These are phyloP conservation scores for Sinhomidia bicolor DNA, from an alignment of 2,888 invertebrate species.

Conservation along the genomic window DNA sequence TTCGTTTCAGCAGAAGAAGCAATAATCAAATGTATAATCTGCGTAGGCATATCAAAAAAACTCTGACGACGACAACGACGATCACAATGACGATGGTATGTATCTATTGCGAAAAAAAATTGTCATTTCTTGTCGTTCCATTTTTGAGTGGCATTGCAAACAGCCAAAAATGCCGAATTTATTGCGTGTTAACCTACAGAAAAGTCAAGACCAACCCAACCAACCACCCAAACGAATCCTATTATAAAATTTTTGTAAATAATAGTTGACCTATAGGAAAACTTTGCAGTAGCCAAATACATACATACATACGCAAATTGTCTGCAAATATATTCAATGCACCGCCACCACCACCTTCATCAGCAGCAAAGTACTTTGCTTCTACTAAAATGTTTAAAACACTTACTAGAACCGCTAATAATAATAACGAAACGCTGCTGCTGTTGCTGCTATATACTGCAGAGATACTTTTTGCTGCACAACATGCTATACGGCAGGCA, in stretches of 20 bases:
- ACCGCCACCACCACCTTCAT: too few species aligned
- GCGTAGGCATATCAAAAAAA: neutral
- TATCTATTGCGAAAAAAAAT: constrained; percentile 34
- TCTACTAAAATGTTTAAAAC: neutral
- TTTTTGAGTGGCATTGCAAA: constrained; percentile 62
- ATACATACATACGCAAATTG: too few species aligned
- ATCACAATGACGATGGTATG: neutral
- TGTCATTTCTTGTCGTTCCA: neutral
- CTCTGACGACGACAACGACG: too few species aligned
- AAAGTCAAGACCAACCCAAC: constrained; percentile 35
- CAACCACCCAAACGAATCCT: constrained; percentile 24
- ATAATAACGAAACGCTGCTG: too few species aligned
- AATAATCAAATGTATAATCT: neutral
- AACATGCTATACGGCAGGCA: neutral
- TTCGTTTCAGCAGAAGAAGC: neutral
- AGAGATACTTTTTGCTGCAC: neutral
- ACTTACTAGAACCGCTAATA: neutral
- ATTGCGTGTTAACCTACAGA: constrained; percentile 53
- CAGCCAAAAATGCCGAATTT: constrained; percentile 52
- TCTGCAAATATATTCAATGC: too few species aligned
- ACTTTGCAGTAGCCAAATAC: too few species aligned
- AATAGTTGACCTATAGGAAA: constrained; percentile 22
- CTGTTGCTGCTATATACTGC: too few species aligned
- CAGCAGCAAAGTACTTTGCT: too few species aligned
- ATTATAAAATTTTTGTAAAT: constrained; percentile 16